A percentile compares a stretch with the other conserved stretches of the same genome.
phyloP scores from a whole-genome alignment of 2,797 vertebrate species.

The Siniperca obscura region DNA sequence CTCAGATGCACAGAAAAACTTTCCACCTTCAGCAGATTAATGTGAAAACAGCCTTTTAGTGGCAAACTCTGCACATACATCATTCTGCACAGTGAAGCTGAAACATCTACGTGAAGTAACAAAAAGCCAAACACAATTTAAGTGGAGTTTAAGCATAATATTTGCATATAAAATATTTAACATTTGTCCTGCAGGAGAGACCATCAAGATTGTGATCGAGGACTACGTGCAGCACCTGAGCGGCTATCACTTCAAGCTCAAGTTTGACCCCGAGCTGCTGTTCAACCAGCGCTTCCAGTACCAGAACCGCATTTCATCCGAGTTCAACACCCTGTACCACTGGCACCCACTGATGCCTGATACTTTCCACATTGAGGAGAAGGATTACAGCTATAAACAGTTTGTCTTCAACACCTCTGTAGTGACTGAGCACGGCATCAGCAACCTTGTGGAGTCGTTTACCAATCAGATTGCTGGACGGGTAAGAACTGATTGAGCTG shows the following conservation, averaged over 20 bases:
- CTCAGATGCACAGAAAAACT: too few relatives aligned
- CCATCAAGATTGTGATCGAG: slow-evolving; percentile 98
- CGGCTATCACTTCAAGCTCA: slow-evolving; percentile 96
- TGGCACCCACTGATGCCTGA: slow-evolving; percentile 98
- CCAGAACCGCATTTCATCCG: slow-evolving; percentile 95
- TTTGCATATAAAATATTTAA: background rate
- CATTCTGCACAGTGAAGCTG: too few relatives aligned
- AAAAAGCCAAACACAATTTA: background rate
- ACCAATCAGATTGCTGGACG: slow-evolving; percentile 93
- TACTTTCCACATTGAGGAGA: slow-evolving; percentile 89
- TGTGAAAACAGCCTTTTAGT: too few relatives aligned
- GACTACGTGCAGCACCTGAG: slow-evolving; percentile 99
- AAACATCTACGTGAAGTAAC: background rate
- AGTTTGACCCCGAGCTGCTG: slow-evolving; percentile 96
- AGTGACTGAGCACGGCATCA: slow-evolving; percentile 91
- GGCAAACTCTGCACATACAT: too few relatives aligned
- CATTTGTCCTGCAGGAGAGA: slow-evolving; percentile 87
- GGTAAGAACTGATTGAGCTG: slow-evolving; percentile 81
- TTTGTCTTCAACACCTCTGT: slow-evolving; percentile 97
- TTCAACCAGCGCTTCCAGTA: slow-evolving; percentile 96
- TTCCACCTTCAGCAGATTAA: too few relatives aligned
- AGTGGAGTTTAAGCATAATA: background rate
- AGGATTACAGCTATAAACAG: slow-evolving; percentile 92
- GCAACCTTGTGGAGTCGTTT: slow-evolving; percentile 93
- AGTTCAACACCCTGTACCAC: slow-evolving; percentile 98